Base-by-base conservation (phyloP, 1,140 invertebrate genomes). In the Drosophila kurseongensis region DNA sequence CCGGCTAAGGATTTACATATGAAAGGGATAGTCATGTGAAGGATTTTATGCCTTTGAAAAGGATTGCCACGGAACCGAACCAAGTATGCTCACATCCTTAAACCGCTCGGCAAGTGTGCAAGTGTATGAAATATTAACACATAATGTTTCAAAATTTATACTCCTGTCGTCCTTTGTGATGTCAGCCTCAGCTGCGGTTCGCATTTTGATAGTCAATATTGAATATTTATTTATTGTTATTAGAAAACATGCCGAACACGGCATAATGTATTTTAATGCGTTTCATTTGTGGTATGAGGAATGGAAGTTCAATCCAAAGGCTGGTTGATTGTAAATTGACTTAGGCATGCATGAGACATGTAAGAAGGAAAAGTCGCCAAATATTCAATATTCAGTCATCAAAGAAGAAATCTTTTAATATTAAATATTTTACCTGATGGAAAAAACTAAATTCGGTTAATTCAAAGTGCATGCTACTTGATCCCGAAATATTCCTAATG, bases 221-320 rank as follows among this genome's bases (percentile, higher is more conserved):
- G 77, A 68, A 85, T 84, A 80, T 85, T 84, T 84, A 73, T 85
- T 73, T 80, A 76, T 80, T 84, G 72, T 76, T 83, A 73, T 84
- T 67, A 61, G 61, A 63, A 67, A 67, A 51, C 38, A 52, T 32
- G 41, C 32, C 67, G 29, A 72, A 27, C 27, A 41, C 16, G n/a
- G 27, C 27, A 23, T n/a, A 68, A 40, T 35, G 40, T 35, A 38
- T 48, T 36, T 56, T 27, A 71, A 57, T 52, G 38, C 4, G 35
- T 32, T 32, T 42, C n/a, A 48, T n/a, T 48, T 29, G 16, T 6
- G 8, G 52, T 23, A 4, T n/a, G 48, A 16, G n/a, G 16, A 55
- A 73, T 54, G 58, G 32, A 72, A 23, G 35, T 40, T 52, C 23
- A 44, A 16, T 40, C 52, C 27, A 55, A 68, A 36, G 60, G 63